Conservation (phyloP, 2,888 invertebrate species). For the Calameuta filiformis region DNA sequence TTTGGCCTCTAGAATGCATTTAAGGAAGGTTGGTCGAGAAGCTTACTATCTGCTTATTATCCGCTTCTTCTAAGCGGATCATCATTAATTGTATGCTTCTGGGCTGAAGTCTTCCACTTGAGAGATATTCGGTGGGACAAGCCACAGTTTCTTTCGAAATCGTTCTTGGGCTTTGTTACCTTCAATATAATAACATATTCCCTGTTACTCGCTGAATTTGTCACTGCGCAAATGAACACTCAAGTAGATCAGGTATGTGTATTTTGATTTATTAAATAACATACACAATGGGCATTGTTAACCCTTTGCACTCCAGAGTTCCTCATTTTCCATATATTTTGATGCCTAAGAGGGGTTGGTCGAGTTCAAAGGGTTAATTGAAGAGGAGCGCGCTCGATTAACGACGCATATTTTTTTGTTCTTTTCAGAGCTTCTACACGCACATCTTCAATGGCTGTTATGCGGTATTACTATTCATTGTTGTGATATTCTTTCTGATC, state of each 20-base stretch:
- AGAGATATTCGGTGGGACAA: conserved; percentile 88
- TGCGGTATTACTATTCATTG: conserved; percentile 89
- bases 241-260: conserved; percentile 52
- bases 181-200: conserved; percentile 92
- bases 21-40: conserved; percentile 87
- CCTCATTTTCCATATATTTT: too few relatives aligned
- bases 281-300: neutral
- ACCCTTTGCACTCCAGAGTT: neutral
- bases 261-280: neutral
- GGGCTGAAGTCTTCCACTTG: conserved; percentile 95
- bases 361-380: neutral
- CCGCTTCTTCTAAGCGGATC: conserved; percentile 89
- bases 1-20: conserved; percentile 74
- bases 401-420: conserved; percentile 26
- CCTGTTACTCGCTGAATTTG: conserved; percentile 80
- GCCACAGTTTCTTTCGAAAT: conserved; percentile 90
- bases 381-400: neutral
- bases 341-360: too few relatives aligned
- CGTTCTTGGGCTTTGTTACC: conserved; percentile 88
- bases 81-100: conserved; percentile 91
- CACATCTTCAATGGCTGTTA: conserved; percentile 93
- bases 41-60: conserved; percentile 89
- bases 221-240: conserved; percentile 68
- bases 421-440: conserved; percentile 78
- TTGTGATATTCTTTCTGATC: conserved; percentile 91